Evolutionary conservation across 2,797 vertebrate genomes (phyloP).

Genomic region (Ateles fusciceps): DNA sequence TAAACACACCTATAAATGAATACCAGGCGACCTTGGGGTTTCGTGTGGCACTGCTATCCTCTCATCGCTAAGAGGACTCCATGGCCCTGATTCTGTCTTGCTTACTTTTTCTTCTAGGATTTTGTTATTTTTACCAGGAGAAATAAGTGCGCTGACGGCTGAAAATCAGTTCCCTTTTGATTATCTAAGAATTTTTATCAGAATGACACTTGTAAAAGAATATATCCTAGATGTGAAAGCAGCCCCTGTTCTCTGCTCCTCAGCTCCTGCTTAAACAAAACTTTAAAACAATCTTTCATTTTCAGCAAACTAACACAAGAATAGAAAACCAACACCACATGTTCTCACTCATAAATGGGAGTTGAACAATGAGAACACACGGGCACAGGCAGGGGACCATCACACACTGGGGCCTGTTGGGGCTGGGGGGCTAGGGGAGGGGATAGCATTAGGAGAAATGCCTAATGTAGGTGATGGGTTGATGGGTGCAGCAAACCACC

Average conservation of each 20-base stretch:
- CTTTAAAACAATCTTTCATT: not conserved
- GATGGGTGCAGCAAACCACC: no score
- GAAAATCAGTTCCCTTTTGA: not conserved
- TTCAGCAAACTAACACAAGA: no score
- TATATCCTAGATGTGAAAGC: not conserved
- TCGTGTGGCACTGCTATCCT: not conserved
- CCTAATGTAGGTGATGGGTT: no score
- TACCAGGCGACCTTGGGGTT: not conserved
- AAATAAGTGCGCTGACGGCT: not conserved
- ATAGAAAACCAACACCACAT: no score
- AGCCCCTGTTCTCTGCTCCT: not conserved
- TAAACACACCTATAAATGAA: not conserved
- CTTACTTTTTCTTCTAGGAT: not conserved
- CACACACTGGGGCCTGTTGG: no score
- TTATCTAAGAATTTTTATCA: not conserved
- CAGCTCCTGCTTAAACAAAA: not conserved
- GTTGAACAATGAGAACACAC: no score
- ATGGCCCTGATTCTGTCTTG: not conserved
- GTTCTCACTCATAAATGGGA: no score
- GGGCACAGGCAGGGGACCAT: no score
- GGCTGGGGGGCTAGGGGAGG: no score
- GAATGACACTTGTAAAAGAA: conserved; percentile 9
- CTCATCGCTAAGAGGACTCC: not conserved
- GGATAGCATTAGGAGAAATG: no score
- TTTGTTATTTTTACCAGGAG: not conserved